Evolutionary conservation across 2,113 vertebrate species (phyloP).

Genomic region (Protobothrops flavoviridis): DNA sequence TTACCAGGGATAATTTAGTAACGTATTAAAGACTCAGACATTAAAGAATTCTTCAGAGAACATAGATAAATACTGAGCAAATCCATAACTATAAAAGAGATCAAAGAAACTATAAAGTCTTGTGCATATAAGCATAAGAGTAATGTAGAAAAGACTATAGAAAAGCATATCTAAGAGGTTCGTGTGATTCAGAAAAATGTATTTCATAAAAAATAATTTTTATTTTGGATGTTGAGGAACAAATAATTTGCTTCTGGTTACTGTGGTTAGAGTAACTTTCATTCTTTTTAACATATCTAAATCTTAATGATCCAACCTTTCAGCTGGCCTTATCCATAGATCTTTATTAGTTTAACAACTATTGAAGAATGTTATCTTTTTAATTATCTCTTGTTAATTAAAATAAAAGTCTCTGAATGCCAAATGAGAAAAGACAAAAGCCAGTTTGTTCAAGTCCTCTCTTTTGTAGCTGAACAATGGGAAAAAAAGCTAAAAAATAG

Average conservation of each 20-base stretch:
- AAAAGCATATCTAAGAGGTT: neutral
- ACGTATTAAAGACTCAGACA: neutral
- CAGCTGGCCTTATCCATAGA: conserved; percentile 43
- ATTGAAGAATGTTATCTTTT: conserved; percentile 34
- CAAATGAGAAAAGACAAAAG: conserved; percentile 28
- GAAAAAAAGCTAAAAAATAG: neutral
- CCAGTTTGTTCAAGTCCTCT: neutral
- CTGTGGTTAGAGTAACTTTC: conserved; percentile 12
- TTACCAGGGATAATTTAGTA: neutral
- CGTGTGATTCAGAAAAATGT: neutral
- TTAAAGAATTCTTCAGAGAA: neutral
- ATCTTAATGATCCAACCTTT: conserved; percentile 52
- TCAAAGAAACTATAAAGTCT: neutral
- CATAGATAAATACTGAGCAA: neutral
- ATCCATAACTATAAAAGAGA: neutral
- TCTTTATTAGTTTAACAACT: conserved; percentile 40
- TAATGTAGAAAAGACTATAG: neutral
- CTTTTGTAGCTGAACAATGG: neutral
- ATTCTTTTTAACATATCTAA: conserved; percentile 38
- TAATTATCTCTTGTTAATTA: conserved; percentile 54
- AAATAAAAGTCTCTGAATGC: conserved; percentile 23
- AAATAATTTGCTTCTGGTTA: neutral
- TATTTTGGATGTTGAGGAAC: neutral
- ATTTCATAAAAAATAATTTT: neutral
- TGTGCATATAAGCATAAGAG: neutral